These are phyloP conservation scores for Cyphomyrus discorhynchus DNA, from an alignment of 2,113 vertebrate genomes.

Conservation along the genomic window DNA sequence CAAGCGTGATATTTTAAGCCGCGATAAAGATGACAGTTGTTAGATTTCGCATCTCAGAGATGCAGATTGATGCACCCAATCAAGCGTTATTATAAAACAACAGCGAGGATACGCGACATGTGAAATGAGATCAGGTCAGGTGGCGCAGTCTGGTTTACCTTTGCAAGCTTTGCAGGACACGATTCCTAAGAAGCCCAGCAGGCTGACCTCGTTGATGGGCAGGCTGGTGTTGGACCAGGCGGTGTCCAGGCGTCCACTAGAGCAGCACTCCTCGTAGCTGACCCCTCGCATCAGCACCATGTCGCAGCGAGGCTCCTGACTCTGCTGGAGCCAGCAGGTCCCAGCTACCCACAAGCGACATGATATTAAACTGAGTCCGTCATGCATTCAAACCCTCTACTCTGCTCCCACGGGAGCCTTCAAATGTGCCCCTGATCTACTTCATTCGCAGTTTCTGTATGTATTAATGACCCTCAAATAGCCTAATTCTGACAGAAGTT, in stretches of 20 bases:
- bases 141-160: constrained; percentile 61
- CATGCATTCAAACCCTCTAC: not conserved
- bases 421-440: not conserved
- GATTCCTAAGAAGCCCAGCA: constrained; percentile 84
- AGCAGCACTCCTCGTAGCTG: constrained; percentile 83
- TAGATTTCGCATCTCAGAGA: not conserved
- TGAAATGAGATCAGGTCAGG: constrained; percentile 32
- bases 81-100: not conserved
- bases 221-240: constrained; percentile 91
- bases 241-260: constrained; percentile 72
- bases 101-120: not conserved
- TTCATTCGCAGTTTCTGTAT: not conserved
- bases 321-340: constrained; percentile 91
- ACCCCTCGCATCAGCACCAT: constrained; percentile 82
- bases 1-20: not conserved
- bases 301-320: constrained; percentile 76
- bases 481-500: not conserved
- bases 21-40: not conserved
- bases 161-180: constrained; percentile 89
- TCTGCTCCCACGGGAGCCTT: not conserved
- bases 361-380: not conserved
- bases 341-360: constrained; percentile 62
- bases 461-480: not conserved
- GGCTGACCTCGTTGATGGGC: constrained; percentile 85
- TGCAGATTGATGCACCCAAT: not conserved